Percentiles rank a stretch among this genome's conserved stretches.
Evolutionary conservation across 1,140 invertebrate species (phyloP).

Genomic region (Leptoteleia sp.): DNA sequence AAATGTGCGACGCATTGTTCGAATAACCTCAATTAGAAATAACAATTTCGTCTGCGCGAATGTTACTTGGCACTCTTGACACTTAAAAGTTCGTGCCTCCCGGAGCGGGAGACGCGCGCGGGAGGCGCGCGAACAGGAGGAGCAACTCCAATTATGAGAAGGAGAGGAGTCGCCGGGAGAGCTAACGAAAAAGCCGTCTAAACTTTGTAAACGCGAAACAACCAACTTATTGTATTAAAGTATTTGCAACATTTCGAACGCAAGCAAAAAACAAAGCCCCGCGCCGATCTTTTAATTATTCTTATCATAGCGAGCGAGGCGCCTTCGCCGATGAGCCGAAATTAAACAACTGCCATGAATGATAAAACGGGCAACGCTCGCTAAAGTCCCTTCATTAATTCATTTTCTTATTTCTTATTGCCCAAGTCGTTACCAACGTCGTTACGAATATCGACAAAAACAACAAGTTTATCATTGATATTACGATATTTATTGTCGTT

Average conservation of each 20-base stretch:
- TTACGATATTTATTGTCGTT: too few relatives aligned
- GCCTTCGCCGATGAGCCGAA: constrained; percentile 1
- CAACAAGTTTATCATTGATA: too few relatives aligned
- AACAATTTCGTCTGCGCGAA: constrained; percentile 56
- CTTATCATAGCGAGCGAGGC: constrained; percentile 9
- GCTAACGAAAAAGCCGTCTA: constrained; percentile 51
- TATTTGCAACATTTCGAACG: constrained; percentile 42
- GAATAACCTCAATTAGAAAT: constrained; percentile 62
- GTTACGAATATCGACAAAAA: too few relatives aligned
- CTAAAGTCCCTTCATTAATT: too few relatives aligned
- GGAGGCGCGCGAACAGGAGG: constrained; percentile 18
- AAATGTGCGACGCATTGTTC: constrained; percentile 47
- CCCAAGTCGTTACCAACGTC: too few relatives aligned
- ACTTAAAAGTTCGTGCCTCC: constrained; percentile 56
- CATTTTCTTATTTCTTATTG: too few relatives aligned
- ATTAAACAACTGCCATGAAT: too few relatives aligned
- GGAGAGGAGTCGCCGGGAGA: constrained; percentile 27
- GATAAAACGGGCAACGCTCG: too few relatives aligned
- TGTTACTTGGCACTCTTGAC: constrained; percentile 55
- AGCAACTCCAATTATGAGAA: constrained; percentile 57
- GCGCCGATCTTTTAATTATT: constrained; percentile 45
- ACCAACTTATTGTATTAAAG: constrained; percentile 46
- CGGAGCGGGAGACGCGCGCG: constrained; percentile 29
- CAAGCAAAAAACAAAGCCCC: constrained; percentile 21
- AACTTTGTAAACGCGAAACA: constrained; percentile 53